Evolutionary conservation across 2,797 vertebrate species (phyloP).

Genomic region (Graptemys geographica): DNA sequence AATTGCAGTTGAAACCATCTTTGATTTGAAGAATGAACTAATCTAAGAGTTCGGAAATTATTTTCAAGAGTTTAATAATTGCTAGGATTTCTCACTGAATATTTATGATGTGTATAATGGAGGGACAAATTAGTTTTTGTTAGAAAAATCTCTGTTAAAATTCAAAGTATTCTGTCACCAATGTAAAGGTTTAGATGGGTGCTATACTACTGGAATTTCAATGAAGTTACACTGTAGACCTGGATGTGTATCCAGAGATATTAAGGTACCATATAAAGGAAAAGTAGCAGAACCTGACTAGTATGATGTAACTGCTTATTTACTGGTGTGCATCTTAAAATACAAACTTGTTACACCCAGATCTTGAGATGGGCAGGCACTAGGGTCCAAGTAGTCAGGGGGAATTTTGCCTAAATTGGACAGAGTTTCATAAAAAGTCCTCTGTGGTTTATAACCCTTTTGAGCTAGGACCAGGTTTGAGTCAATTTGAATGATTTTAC

Average conservation of each 20-base stretch:
- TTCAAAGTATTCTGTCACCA: not conserved
- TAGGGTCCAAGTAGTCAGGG: no score
- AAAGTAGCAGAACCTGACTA: not conserved
- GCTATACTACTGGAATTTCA: not conserved
- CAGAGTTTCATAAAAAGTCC: not conserved
- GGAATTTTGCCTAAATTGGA: not conserved
- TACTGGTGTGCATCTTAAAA: not conserved
- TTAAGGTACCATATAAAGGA: not conserved
- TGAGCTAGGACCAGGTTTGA: not conserved
- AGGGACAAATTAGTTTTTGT: not conserved
- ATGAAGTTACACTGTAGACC: not conserved
- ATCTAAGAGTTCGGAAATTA: not conserved
- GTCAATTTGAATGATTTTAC: not conserved
- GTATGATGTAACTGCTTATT: not conserved
- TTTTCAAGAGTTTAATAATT: not conserved
- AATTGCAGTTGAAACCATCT: not conserved
- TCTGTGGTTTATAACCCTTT: not conserved
- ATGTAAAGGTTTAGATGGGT: not conserved
- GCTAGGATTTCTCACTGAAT: not conserved
- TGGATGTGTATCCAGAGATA: not conserved
- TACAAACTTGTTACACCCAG: not conserved
- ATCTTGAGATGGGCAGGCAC: not conserved
- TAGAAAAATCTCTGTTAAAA: not conserved
- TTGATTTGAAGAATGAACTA: not conserved
- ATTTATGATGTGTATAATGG: not conserved